Evolutionary conservation across 2,888 invertebrate genomes (phyloP), one percentile per base, ranked within the genome.

Genomic region (Notocelia uddmanniana): DNA sequence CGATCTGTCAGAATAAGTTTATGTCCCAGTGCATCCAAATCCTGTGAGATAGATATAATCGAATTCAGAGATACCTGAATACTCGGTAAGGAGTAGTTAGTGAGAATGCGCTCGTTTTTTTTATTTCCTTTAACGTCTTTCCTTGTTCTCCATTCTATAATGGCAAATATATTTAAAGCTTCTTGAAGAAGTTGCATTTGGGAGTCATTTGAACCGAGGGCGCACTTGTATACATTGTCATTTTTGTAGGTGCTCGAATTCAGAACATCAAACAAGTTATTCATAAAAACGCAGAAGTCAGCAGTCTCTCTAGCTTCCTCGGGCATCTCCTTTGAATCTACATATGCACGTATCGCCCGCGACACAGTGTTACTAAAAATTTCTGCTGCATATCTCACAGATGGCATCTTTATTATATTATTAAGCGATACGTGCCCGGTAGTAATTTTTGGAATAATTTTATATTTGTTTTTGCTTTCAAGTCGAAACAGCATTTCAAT

Each of bases 231-330:
- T 8, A 59, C 21, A 48, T 58, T 58, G 21, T 59, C 58, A 37
- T 59, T 50, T 50, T 59, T 59, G 37, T 59, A 68, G 50, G 68
- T 59, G 34, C 58, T 68, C n/a, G 68, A 59, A 18, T 68, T 68
- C 3, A 68, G 68, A 37, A 68, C 68, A 59, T 68, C 59, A 18
- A 37, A 59, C 21, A 68, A 34, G 18, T 68, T 50, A 37, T 68
- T 68, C 34, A 68, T 50, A 21, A 59, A 68, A 8, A 37, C 18
- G 34, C 48, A 59, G 18, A 68, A 68, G 8, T 68, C 21, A n/a
- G 68, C 68, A 13, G 58, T 68, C 1, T 58, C 34, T 48, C 58
- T 68, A 11, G 68, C 68, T 21, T 68, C 34, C 21, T 68, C 68
- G 19, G 58, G 58, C 50, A 68, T 21, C 58, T 50, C 21, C 13